Evolutionary conservation across 2,797 vertebrate species (phyloP).

Genomic region (Thunnus albacares): DNA sequence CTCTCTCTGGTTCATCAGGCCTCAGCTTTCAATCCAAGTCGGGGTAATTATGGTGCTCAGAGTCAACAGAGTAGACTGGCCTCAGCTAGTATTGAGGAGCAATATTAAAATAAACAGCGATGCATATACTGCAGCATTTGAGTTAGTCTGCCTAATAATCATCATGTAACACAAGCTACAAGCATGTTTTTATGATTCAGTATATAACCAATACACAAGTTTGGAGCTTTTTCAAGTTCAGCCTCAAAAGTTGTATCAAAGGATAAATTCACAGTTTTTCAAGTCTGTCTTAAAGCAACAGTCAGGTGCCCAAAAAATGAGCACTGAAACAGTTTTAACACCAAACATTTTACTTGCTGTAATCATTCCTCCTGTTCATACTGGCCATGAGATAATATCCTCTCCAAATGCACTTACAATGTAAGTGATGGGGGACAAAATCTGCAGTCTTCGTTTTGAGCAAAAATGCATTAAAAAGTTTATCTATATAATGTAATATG

Average conservation of each 20-base stretch:
- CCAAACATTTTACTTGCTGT: too few relatives aligned
- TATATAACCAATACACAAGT: background rate
- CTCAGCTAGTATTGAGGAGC: slow-evolving; percentile 23
- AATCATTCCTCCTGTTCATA: too few relatives aligned
- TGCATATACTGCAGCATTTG: slow-evolving; percentile 21
- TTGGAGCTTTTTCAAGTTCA: slow-evolving; percentile 30
- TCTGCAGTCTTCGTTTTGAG: too few relatives aligned
- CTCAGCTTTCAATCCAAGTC: slow-evolving; percentile 49
- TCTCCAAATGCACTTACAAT: background rate
- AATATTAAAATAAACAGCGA: slow-evolving; percentile 51
- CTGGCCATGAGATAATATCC: background rate
- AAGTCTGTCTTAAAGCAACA: too few relatives aligned
- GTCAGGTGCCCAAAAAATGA: background rate
- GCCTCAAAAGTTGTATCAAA: slow-evolving; percentile 11
- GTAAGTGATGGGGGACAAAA: too few relatives aligned
- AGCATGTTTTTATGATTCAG: slow-evolving; percentile 5
- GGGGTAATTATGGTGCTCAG: slow-evolving; percentile 56
- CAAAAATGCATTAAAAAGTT: too few relatives aligned
- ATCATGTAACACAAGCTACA: slow-evolving; percentile 25
- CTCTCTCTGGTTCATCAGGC: slow-evolving; percentile 44
- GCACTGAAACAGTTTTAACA: too few relatives aligned
- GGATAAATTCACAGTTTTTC: too few relatives aligned
- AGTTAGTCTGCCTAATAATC: slow-evolving; percentile 27
- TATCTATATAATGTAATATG: too few relatives aligned
- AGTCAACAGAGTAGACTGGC: slow-evolving; percentile 50